A percentile compares a stretch with the other conserved stretches of the same genome.
phyloP scores from a whole-genome alignment of 2,888 invertebrate species.

The Aleiodes testaceus region DNA sequence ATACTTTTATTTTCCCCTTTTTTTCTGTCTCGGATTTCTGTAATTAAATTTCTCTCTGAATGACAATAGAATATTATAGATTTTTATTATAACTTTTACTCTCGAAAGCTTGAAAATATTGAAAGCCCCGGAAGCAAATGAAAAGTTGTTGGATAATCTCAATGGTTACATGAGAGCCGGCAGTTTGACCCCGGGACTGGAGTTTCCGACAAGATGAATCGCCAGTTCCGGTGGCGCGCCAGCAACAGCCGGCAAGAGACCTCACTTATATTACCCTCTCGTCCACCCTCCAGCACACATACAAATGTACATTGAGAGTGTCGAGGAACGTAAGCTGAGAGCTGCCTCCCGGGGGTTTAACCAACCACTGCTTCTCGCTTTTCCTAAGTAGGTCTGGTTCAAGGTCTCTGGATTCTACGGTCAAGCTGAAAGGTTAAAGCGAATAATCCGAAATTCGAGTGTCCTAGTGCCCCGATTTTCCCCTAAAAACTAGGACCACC shows the following conservation, averaged over 20 bases:
- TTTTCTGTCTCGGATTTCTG: too few species aligned
- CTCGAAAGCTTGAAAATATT: too few species aligned
- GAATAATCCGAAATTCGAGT: conserved; percentile 16
- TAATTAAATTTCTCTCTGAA: too few species aligned
- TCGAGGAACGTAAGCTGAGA: conserved; percentile 39
- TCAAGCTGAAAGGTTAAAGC: conserved; percentile 36
- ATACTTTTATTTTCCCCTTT: too few species aligned
- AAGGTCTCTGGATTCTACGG: conserved; percentile 41
- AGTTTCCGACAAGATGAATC: conserved; percentile 45
- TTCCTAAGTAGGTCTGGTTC: conserved; percentile 44
- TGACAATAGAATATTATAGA: too few species aligned
- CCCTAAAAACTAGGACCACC: background rate
- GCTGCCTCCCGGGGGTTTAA: conserved; percentile 39
- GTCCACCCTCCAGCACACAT: conserved; percentile 22
- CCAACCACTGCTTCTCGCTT: conserved; percentile 32
- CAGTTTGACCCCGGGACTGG: conserved; percentile 37
- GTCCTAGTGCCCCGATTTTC: background rate
- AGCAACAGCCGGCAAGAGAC: conserved; percentile 19
- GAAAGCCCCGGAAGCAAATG: conserved; percentile 1
- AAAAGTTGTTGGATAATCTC: background rate
- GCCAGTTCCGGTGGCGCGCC: conserved; percentile 37
- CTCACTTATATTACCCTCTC: conserved; percentile 12
- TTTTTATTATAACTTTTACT: too few species aligned
- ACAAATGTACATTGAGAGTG: conserved; percentile 15
- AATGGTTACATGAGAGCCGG: conserved; percentile 26